Percentiles rank a stretch among this genome's conserved stretches.
phyloP scores from a whole-genome alignment of 2,888 invertebrate genomes.

The Bugulina stolonifera region DNA sequence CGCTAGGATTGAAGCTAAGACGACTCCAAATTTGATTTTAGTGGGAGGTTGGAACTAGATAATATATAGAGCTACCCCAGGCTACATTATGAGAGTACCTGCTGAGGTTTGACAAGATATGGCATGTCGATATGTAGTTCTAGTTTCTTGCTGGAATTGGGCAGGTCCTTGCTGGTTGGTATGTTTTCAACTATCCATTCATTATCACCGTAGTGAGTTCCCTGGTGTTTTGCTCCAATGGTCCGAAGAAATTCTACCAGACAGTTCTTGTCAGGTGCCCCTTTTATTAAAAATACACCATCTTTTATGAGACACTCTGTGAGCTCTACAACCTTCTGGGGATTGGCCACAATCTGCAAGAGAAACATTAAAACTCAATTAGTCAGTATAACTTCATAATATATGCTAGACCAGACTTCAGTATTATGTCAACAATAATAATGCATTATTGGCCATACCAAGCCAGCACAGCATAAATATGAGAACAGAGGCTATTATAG shows the following conservation, averaged over 20 bases:
- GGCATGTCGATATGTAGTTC: slow-evolving; percentile 24
- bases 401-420: no score
- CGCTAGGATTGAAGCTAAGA: no score
- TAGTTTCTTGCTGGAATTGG: slow-evolving; percentile 22
- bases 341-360: background rate
- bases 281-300: slow-evolving; percentile 1
- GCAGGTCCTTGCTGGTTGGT: slow-evolving; percentile 15
- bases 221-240: background rate
- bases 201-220: slow-evolving; percentile 3
- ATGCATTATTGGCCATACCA: no score
- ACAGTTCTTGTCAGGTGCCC: slow-evolving; percentile 9
- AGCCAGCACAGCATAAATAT: no score
- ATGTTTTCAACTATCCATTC: slow-evolving; percentile 16
- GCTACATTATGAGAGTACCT: no score
- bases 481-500: no score
- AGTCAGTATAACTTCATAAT: no score
- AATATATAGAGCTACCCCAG: no score
- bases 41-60: no score
- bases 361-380: no score
- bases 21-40: no score
- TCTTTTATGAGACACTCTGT: slow-evolving; percentile 3
- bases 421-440: no score
- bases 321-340: slow-evolving; percentile 2
- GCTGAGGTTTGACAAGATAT: slow-evolving; percentile 19
- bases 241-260: background rate